phyloP scores from a whole-genome alignment of 2,797 vertebrate genomes.

The Chanos chanos region DNA sequence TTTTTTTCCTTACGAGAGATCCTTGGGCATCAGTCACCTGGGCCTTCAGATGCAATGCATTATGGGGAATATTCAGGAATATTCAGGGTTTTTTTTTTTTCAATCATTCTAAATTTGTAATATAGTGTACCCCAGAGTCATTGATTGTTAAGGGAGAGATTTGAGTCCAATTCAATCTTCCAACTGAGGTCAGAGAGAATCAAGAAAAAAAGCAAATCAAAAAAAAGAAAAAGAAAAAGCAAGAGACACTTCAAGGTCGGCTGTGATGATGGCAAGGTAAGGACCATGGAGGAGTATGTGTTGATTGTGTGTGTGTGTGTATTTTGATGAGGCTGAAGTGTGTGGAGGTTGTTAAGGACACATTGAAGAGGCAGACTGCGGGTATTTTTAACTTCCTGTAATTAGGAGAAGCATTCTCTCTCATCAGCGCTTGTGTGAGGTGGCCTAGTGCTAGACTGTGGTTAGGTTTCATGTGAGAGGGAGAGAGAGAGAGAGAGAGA shows the following conservation, averaged over 20 bases:
- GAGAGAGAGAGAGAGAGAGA: background rate
- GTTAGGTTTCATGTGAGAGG: constrained; percentile 41
- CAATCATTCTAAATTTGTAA: no score
- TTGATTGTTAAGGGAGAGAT: no score
- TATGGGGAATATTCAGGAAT: no score
- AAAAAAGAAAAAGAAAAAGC: background rate
- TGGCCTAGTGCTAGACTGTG: constrained; percentile 1
- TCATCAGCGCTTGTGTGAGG: constrained; percentile 50
- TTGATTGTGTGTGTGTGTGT: background rate
- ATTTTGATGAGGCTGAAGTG: constrained; percentile 9
- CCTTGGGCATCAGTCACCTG: no score
- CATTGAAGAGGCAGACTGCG: constrained; percentile 35
- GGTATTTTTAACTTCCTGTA: constrained; percentile 62
- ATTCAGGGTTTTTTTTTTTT: no score
- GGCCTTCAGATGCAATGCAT: no score
- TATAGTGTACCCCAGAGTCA: no score
- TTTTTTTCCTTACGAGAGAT: no score
- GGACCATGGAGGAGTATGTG: background rate
- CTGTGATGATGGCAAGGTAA: background rate
- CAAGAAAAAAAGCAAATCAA: no score
- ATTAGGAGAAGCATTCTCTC: constrained; percentile 47
- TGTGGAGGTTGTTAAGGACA: constrained; percentile 8
- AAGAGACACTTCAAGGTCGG: background rate
- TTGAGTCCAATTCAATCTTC: no score
- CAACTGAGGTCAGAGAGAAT: no score